These are phyloP conservation scores for Manis pentadactyla DNA, from an alignment of 2,797 vertebrate genomes.

Conservation along the genomic window DNA sequence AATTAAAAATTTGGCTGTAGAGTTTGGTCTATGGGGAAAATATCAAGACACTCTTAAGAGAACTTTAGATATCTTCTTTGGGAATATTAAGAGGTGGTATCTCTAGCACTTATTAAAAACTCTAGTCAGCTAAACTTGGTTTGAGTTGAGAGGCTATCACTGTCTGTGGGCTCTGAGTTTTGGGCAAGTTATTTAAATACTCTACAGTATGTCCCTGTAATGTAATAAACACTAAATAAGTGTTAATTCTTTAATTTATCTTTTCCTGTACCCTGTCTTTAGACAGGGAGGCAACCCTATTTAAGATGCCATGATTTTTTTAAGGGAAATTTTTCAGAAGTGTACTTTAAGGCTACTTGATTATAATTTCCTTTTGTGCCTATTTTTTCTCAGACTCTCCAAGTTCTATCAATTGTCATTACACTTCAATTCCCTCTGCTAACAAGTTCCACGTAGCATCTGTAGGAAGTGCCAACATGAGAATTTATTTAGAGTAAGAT, in stretches of 20 bases:
- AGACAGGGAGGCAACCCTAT: not conserved
- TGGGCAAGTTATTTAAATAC: not conserved
- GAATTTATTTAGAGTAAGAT: not conserved
- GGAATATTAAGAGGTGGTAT: not conserved
- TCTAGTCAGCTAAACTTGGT: constrained; percentile 1
- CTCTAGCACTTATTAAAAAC: not conserved
- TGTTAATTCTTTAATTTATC: not conserved
- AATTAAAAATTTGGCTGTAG: not conserved
- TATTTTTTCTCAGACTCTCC: not conserved
- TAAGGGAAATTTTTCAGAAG: not conserved
- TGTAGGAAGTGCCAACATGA: not conserved
- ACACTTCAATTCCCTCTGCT: not conserved
- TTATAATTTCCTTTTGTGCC: not conserved
- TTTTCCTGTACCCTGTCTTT: not conserved
- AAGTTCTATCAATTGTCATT: not conserved
- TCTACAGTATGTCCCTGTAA: not conserved
- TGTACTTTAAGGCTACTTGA: not conserved
- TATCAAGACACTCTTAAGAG: not conserved
- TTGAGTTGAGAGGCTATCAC: not conserved
- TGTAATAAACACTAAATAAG: not conserved
- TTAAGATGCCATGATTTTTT: not conserved
- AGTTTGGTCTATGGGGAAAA: not conserved
- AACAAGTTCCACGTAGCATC: not conserved
- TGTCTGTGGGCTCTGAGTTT: not conserved
- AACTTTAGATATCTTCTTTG: not conserved